Conservation (phyloP, 2,797 vertebrate genomes). For the Acipenser oxyrinchus region DNA sequence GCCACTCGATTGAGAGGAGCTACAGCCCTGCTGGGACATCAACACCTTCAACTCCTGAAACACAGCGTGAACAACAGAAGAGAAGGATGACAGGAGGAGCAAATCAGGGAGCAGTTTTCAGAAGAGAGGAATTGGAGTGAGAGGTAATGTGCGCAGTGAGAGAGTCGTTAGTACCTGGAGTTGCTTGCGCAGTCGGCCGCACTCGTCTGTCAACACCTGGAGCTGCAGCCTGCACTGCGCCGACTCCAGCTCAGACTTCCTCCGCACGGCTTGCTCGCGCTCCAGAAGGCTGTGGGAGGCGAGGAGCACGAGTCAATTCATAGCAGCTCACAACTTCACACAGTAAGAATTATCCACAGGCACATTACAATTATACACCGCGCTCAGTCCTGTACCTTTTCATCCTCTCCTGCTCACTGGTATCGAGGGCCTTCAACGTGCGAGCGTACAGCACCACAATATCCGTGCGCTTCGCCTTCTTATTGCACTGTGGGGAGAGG, state of each 20-base stretch:
- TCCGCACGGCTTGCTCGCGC: constrained; percentile 72
- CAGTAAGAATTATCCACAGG: background rate
- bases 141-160: background rate
- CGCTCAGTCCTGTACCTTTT: constrained; percentile 59
- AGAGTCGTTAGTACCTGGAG: constrained; percentile 59
- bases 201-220: constrained; percentile 76
- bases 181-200: constrained; percentile 67
- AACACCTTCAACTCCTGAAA: constrained; percentile 72
- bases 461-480: constrained; percentile 81
- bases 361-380: background rate
- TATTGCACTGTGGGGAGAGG: constrained; percentile 75
- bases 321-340: background rate
- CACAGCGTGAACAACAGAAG: background rate
- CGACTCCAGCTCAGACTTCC: constrained; percentile 80
- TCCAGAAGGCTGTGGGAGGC: constrained; percentile 64
- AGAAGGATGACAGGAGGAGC: no score
- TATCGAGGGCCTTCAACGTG: constrained; percentile 77
- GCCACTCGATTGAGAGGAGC: constrained; percentile 33
- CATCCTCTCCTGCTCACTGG: constrained; percentile 75
- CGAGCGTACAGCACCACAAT: constrained; percentile 84
- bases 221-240: constrained; percentile 83
- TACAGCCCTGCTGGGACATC: constrained; percentile 49
- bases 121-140: background rate
- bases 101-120: no score
- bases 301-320: background rate